These are phyloP conservation scores for Nymphalis polychloros DNA, from an alignment of 2,888 invertebrate genomes.

Conservation along the genomic window DNA sequence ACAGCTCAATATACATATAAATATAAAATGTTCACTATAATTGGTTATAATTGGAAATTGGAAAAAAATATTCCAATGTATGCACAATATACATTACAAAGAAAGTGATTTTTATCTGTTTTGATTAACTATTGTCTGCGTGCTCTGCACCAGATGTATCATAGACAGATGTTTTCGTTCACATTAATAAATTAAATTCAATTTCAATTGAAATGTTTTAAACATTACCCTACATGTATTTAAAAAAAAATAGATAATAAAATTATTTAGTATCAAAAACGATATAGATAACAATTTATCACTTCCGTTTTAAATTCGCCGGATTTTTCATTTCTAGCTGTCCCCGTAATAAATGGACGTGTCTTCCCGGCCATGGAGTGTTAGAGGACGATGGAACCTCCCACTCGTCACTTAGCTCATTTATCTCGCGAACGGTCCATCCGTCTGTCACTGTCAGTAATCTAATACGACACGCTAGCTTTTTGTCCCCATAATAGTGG, in stretches of 20 bases:
- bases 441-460: constrained; percentile 78
- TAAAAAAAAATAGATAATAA: no score
- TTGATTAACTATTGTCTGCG: neutral
- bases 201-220: neutral
- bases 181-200: constrained; percentile 17
- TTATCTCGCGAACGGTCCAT: constrained; percentile 76
- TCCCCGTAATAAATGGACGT: constrained; percentile 66
- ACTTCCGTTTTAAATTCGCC: constrained; percentile 54
- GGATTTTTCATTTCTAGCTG: constrained; percentile 66
- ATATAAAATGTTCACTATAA: no score
- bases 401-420: constrained; percentile 79
- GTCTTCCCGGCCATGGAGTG: constrained; percentile 55
- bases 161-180: constrained; percentile 24
- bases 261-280: constrained; percentile 1
- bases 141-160: neutral
- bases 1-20: no score
- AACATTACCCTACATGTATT: neutral
- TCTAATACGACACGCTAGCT: constrained; percentile 80
- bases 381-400: constrained; percentile 55
- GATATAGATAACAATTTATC: constrained; percentile 33
- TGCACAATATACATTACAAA: no score
- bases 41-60: no score
- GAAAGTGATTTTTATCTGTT: no score
- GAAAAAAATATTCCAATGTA: no score
- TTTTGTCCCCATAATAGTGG: constrained; percentile 76